Evolutionary conservation across 1,140 invertebrate genomes (phyloP), one percentile per base, ranked within the genome.

Genomic region (Asobara japonica): DNA sequence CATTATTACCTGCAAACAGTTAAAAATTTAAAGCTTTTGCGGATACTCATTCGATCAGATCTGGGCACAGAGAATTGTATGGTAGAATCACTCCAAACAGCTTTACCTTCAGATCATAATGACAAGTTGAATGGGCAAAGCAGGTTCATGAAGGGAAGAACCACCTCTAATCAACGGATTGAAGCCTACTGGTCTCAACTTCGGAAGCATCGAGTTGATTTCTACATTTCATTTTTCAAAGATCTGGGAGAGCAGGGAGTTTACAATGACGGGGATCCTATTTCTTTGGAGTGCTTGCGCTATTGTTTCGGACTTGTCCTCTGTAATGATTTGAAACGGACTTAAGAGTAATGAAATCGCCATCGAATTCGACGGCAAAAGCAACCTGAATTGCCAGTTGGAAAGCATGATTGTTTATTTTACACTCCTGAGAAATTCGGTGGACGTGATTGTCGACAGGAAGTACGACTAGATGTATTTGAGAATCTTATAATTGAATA

Each of bases 1-100:
- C 16, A 76, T 78, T 79, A 80, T 69, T 84, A 70, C 68, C 51
- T 77, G 8, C 36, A 74, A 31, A 64, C 74, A 33, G 71, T 80
- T 3, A 10, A 72, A 45, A 30, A 38, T 10, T 11, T 69, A 8
- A 18, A 65, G 16, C 65, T 74, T 13, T 51, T 67, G 10, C 77
- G 77, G 8, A 30, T 22, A 18, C 8, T 75, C 13, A 66, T 81
- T 8, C 61, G 80, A 72, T 41, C 68, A n/a, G 79, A 80, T 66
- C 62, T 33, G 18, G 78, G 78, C 8, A 79, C 77, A 10, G 77
- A 67, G 70, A 74, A 65, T 61, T 18, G 1, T 0, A 27, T 62
- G 18, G 38, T 70, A 0, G 68, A 61, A 30, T 27, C 56, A 6
- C 20, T 70, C 0, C 56, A 70, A 41, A n/a, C 16, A 41, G 38